Evolutionary conservation across 2,113 vertebrate genomes (phyloP), one percentile per base, ranked within the genome.

Genomic region (Podarcis muralis): DNA sequence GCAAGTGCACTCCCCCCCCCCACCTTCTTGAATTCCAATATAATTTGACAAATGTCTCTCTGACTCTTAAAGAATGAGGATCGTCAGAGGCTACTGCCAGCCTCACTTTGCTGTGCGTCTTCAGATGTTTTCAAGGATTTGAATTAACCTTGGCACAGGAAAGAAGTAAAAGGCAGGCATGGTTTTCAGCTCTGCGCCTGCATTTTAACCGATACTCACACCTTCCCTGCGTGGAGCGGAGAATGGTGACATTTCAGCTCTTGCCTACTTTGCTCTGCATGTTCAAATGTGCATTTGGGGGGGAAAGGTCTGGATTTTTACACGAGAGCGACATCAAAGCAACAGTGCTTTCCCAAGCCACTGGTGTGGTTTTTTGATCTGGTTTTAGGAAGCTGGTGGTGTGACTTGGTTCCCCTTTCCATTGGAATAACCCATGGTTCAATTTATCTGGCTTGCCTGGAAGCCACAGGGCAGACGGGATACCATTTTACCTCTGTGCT

Each of bases 31-130:
- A 87, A 92, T 85, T 84, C 84, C 32, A 69, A 57, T 82, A 90
- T 90, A 81, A 82, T 90, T 83, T 91, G 53, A 87, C 27, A 86
- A 88, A 79, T n/a, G 18, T 86, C 91, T 89, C 72, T 68, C 87
- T 8, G 81, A 81, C 7, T 72, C 88, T 27, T 71, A 69, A 30
- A 15, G 77, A 62, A 77, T 43, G 43, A 9, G 32, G 89, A 22
- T 35, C 71, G 84, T 3, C 69, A 79, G 75, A 86, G 69, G 1
- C 22, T 11, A 27, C 18, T 3, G 69, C 69, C 40, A 75, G 35
- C 7, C 7, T 18, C 20, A n/a, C 35, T 59, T 68, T 75, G 48
- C 22, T n/a, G 43, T 16, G 27, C 81, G 32, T 80, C 15, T 40
- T 80, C n/a, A 69, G 84, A 90, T 90, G 57, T 82, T 43, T 9